Base-by-base conservation (phyloP, 2,888 invertebrate genomes). In the Podotricha telesiphe region DNA sequence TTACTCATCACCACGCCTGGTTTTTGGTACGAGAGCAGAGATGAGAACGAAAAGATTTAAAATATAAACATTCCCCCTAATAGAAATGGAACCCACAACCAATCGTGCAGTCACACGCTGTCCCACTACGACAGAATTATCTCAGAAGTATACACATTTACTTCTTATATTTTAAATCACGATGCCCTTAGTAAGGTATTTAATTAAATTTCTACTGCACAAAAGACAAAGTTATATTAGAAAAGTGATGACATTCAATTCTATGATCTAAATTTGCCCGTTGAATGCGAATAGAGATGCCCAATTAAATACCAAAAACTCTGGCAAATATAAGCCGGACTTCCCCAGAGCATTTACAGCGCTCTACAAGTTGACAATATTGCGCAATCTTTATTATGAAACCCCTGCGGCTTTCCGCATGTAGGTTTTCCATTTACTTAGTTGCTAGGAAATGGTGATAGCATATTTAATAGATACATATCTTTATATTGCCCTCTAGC, bases 281-380 rank as follows among this genome's bases (percentile, higher is more conserved):
- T 55, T 1, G 1, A 55, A 55, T 37, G 34, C n/a, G 55, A 55
- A 37, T 11, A 10, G 55, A 34, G 34, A 34, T 7, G 11, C 34
- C 17, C 10, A 34, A 17, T 34, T 37, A 55, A 17, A 17, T 13
- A 55, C 11, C 10, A 34, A 55, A 34, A 55, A 55, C 17, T 34
- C 17, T 55, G 34, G 17, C 11, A 37, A 55, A 34, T 17, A 55
- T 11, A 34, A 55, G 34, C 34, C 6, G 34, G 34, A 34, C 55
- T 17, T 34, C 11, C 34, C 34, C 34, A 55, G 55, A 55, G 55
- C 34, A 34, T 34, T 55, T 34, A 55, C n/a, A 17, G 11, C 5
- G 17, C 34, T 55, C 55, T 55, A 55, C 17, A 55, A 55, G 34
- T 55, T 55, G 55, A 55, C 34, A 55, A 55, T 55, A 55, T 55